Conservation (phyloP, 92 coral and sea anemone species). For the Pocillopora grandis region DNA sequence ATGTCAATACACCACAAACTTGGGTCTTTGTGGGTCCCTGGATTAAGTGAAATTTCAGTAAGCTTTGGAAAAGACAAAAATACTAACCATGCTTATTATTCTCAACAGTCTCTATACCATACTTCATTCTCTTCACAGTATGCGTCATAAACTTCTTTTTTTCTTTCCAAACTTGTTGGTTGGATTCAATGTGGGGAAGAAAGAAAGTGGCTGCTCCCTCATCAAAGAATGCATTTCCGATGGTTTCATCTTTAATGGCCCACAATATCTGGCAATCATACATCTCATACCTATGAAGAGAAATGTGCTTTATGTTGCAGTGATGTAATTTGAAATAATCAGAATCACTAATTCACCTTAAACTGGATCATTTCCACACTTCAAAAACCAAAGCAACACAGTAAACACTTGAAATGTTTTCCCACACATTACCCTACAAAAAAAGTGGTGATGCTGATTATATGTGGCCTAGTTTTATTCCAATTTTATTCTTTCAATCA, state of each 20-base stretch:
- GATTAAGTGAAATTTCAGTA: too few species aligned
- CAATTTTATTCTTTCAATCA: too few species aligned
- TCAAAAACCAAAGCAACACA: too few species aligned
- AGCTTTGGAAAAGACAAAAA: not conserved
- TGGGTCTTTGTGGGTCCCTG: too few species aligned
- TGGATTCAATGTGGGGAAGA: constrained; percentile 67
- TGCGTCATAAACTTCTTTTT: constrained; percentile 30
- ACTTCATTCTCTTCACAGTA: constrained; percentile 58
- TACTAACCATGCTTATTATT: constrained; percentile 12
- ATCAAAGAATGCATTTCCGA: constrained; percentile 92
- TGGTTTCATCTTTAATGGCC: constrained; percentile 91
- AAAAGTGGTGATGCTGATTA: too few species aligned
- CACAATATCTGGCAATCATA: constrained; percentile 88
- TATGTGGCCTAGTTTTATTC: too few species aligned
- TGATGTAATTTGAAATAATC: too few species aligned
- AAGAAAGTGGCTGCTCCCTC: constrained; percentile 95
- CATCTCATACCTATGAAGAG: constrained; percentile 74
- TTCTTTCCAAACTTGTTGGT: constrained; percentile 5
- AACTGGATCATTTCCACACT: too few species aligned
- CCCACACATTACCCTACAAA: too few species aligned
- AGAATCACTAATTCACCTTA: too few species aligned
- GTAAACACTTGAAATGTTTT: too few species aligned
- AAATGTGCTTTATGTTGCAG: not conserved
- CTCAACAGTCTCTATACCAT: constrained; percentile 30
- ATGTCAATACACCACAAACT: too few species aligned